Evolutionary conservation across 30 jellyfish, hydroid and myxozoan species (phyloP).

Genomic region (Catostylus mosaicus): DNA sequence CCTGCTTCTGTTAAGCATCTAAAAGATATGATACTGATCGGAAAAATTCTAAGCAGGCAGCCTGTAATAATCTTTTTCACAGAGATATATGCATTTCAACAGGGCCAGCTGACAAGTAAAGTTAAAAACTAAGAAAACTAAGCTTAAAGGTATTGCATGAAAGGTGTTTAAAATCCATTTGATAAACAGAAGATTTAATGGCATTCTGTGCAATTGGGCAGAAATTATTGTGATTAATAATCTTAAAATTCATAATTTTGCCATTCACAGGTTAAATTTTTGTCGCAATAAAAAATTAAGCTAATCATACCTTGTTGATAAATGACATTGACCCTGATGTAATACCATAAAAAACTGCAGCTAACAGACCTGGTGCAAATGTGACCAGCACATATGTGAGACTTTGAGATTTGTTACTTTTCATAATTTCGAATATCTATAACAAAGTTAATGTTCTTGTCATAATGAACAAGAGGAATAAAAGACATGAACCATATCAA

Average conservation of each 20-base stretch:
- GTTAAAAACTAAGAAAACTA: too few species aligned
- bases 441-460: not conserved
- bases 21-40: too few species aligned
- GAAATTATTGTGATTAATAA: too few species aligned
- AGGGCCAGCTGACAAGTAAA: too few species aligned
- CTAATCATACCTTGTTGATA: conserved; percentile 87
- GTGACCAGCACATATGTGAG: conserved; percentile 40
- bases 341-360: conserved; percentile 94
- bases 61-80: too few species aligned
- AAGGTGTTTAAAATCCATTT: too few species aligned
- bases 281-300: not conserved
- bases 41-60: too few species aligned
- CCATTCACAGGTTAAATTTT: not conserved
- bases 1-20: too few species aligned
- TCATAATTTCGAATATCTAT: not conserved
- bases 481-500: too few species aligned
- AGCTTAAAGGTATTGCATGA: too few species aligned
- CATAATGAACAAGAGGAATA: not conserved
- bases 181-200: not conserved
- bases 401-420: conserved; percentile 1
- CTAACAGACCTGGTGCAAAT: conserved; percentile 94
- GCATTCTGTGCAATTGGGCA: not conserved
- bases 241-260: not conserved
- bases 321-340: conserved; percentile 98
- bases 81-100: too few species aligned